These are phyloP conservation scores for Bucco capensis DNA, from an alignment of 2,113 vertebrate species.

Conservation along the genomic window DNA sequence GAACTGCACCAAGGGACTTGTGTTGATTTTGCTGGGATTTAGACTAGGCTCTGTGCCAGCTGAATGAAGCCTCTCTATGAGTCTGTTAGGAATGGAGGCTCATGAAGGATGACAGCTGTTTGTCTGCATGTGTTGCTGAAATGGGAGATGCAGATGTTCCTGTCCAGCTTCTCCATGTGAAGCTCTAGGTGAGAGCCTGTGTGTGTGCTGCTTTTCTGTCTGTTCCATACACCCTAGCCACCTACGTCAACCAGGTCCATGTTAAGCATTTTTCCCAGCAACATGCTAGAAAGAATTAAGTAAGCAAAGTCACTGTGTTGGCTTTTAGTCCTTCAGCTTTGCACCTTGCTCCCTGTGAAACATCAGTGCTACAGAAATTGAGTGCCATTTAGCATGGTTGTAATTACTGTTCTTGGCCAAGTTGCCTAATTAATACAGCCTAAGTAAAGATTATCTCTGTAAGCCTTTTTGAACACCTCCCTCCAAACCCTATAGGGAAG, in stretches of 20 bases:
- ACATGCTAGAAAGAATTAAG: background rate
- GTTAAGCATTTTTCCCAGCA: background rate
- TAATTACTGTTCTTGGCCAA: background rate
- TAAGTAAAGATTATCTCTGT: background rate
- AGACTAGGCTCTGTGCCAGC: background rate
- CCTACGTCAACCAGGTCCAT: rapidly evolving
- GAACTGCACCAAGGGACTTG: background rate
- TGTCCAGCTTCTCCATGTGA: background rate
- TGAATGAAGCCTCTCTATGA: background rate
- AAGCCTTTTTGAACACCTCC: background rate
- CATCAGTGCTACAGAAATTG: background rate
- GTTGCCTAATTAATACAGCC: background rate
- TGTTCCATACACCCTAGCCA: background rate
- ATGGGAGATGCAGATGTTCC: background rate
- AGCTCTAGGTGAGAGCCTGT: background rate
- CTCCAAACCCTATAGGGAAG: background rate
- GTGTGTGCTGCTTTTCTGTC: too few species aligned
- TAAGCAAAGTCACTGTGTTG: background rate
- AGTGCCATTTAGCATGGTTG: background rate
- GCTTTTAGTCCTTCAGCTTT: background rate
- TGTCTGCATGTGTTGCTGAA: background rate
- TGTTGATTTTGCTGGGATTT: background rate
- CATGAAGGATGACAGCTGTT: background rate
- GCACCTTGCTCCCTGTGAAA: rapidly evolving
- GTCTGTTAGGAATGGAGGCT: background rate